These are phyloP conservation scores for Nowickia ferox DNA, from an alignment of 2,888 invertebrate species.

Conservation along the genomic window DNA sequence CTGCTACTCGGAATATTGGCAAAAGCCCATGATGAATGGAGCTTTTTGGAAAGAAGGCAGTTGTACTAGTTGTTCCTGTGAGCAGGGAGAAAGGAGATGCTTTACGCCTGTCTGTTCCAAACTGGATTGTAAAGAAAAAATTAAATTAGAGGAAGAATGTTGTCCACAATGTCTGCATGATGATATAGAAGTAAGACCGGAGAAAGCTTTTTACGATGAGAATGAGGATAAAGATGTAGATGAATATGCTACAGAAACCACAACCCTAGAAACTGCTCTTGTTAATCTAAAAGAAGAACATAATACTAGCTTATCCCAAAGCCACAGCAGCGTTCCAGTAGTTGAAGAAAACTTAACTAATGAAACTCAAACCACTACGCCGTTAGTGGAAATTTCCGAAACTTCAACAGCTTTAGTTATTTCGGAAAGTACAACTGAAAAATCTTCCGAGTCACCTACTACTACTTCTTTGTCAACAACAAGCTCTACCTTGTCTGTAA, in stretches of 20 bases:
- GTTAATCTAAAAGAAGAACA: neutral
- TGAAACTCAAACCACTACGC: neutral
- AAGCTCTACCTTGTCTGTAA: neutral
- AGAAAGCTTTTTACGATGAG: slow-evolving; percentile 9
- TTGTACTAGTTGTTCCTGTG: slow-evolving; percentile 77
- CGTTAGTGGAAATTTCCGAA: neutral
- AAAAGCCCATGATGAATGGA: slow-evolving; percentile 74
- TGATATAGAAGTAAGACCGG: slow-evolving; percentile 16
- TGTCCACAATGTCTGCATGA: slow-evolving; percentile 77
- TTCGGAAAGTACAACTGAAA: neutral
- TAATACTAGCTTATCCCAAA: neutral
- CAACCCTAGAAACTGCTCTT: neutral
- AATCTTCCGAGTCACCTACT: neutral
- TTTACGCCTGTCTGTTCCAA: slow-evolving; percentile 73
- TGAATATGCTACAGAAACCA: neutral
- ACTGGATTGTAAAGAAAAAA: slow-evolving; percentile 75
- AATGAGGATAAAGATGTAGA: neutral
- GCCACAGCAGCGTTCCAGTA: neutral
- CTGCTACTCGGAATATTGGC: slow-evolving; percentile 72
- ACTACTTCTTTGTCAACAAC: neutral
- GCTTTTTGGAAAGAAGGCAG: slow-evolving; percentile 76
- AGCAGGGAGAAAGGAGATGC: slow-evolving; percentile 75
- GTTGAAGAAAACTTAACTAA: neutral
- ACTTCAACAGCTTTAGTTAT: neutral
- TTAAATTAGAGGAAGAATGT: slow-evolving; percentile 76